Conservation (phyloP, 2,888 invertebrate species). For the Diaprepes abbreviatus region DNA sequence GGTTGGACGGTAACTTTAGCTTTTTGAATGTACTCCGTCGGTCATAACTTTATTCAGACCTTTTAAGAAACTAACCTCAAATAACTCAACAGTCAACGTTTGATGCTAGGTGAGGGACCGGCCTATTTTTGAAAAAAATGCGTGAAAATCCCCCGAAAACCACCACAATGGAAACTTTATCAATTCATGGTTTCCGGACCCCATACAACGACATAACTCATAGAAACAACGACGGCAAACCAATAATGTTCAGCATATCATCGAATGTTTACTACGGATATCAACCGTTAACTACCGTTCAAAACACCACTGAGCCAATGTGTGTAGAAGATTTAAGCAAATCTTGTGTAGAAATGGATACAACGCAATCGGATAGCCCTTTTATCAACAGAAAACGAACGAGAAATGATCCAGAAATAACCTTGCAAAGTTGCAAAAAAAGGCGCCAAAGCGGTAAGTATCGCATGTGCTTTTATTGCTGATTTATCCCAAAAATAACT, state of each 20-base stretch:
- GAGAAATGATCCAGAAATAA: slow-evolving; percentile 6
- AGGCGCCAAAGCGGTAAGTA: slow-evolving; percentile 64
- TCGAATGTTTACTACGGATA: slow-evolving; percentile 47
- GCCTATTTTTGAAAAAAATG: slow-evolving; percentile 17
- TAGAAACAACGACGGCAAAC: background rate
- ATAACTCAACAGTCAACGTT: background rate
- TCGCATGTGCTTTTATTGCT: slow-evolving; percentile 67
- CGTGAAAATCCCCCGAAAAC: slow-evolving; percentile 23
- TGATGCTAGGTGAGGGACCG: background rate
- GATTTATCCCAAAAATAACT: slow-evolving; percentile 66
- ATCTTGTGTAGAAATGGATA: slow-evolving; percentile 26
- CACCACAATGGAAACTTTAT: slow-evolving; percentile 19
- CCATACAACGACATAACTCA: background rate
- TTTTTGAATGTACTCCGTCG: too few relatives aligned
- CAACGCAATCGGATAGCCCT: background rate
- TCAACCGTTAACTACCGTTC: slow-evolving; percentile 27
- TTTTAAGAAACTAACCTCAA: slow-evolving; percentile 12
- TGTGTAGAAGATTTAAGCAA: slow-evolving; percentile 23
- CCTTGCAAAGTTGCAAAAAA: slow-evolving; percentile 57
- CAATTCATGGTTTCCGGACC: background rate
- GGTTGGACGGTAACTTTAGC: too few relatives aligned
- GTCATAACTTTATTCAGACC: background rate
- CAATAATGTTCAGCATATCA: slow-evolving; percentile 22
- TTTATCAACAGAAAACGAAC: slow-evolving; percentile 23
- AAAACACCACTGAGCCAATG: slow-evolving; percentile 19